phyloP scores from a whole-genome alignment of 2,888 invertebrate species.

The Catonia carolina region DNA sequence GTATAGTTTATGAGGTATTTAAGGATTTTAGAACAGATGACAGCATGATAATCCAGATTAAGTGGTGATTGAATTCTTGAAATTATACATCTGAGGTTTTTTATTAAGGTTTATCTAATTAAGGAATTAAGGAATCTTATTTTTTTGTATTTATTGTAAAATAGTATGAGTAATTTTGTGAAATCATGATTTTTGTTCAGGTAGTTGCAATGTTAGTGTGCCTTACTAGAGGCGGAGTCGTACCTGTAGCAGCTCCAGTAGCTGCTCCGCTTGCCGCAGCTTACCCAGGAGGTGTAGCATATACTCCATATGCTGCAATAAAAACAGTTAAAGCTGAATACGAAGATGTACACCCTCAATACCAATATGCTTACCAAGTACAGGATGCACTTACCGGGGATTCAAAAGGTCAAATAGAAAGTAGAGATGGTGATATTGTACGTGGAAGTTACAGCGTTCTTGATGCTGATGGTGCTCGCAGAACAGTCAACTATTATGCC shows the following conservation, averaged over 20 bases:
- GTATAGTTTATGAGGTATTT: too few relatives aligned
- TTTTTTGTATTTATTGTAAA: too few relatives aligned
- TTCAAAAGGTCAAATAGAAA: slow-evolving; percentile 34
- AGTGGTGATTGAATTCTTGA: too few relatives aligned
- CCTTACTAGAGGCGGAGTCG: neutral
- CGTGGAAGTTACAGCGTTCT: slow-evolving; percentile 34
- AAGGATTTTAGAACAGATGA: too few relatives aligned
- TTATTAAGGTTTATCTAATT: too few relatives aligned
- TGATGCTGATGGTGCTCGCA: slow-evolving; percentile 33
- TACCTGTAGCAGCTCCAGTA: neutral
- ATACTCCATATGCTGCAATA: neutral
- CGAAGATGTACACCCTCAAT: slow-evolving; percentile 35
- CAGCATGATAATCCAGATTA: too few relatives aligned
- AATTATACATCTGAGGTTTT: too few relatives aligned
- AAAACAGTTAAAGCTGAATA: slow-evolving; percentile 25
- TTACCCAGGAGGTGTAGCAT: neutral
- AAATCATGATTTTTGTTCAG: too few relatives aligned
- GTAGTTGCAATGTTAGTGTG: neutral
- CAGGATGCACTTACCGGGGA: slow-evolving; percentile 36
- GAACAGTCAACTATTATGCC: slow-evolving; percentile 35
- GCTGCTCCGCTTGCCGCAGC: neutral
- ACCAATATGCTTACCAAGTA: slow-evolving; percentile 36
- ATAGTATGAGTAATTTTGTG: too few relatives aligned
- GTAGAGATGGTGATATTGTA: slow-evolving; percentile 35
- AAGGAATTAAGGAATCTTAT: too few relatives aligned